phyloP scores from a whole-genome alignment of 2,888 invertebrate genomes.

The Apamea monoglypha region DNA sequence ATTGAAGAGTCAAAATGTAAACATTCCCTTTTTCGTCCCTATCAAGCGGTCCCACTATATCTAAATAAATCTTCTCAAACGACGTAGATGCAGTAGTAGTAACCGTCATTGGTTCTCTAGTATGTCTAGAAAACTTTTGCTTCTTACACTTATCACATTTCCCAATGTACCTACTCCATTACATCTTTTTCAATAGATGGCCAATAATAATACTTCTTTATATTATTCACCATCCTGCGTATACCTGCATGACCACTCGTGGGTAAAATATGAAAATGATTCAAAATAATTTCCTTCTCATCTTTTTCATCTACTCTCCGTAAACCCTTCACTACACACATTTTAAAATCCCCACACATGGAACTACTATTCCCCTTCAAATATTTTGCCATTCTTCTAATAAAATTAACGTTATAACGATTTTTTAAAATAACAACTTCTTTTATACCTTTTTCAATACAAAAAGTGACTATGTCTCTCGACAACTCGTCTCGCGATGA shows the following conservation, averaged over 20 bases:
- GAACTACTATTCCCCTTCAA: too few relatives aligned
- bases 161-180: background rate
- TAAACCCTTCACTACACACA: too few relatives aligned
- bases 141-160: constrained; percentile 8
- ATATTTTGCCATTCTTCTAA: too few relatives aligned
- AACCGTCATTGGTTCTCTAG: constrained; percentile 5
- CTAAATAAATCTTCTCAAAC: too few relatives aligned
- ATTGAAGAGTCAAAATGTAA: too few relatives aligned
- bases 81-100: too few relatives aligned
- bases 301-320: background rate
- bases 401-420: too few relatives aligned
- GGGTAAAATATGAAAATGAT: constrained; percentile 8
- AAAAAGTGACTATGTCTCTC: constrained; percentile 11
- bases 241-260: constrained; percentile 18
- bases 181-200: constrained; percentile 1
- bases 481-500: constrained; percentile 16
- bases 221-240: constrained; percentile 17
- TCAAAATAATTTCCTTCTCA: constrained; percentile 4
- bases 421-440: too few relatives aligned
- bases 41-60: too few relatives aligned
- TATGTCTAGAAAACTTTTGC: constrained; percentile 7
- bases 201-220: constrained; percentile 5
- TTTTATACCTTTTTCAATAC: too few relatives aligned
- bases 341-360: too few relatives aligned
- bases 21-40: too few relatives aligned